phyloP scores from a whole-genome alignment of 1,140 invertebrate species.

The Bombus confusus region DNA sequence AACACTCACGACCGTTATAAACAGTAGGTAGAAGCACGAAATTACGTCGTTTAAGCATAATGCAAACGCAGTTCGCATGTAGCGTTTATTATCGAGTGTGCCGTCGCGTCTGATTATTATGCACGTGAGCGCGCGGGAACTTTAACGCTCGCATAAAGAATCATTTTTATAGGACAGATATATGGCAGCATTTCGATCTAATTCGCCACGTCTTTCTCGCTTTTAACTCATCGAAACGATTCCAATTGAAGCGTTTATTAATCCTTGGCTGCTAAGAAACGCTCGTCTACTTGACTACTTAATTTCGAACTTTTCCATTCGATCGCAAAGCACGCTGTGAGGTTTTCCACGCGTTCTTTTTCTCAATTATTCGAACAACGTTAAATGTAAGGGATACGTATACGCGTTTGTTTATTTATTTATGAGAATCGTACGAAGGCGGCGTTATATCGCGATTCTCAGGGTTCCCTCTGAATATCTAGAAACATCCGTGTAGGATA shows the following conservation, averaged over 20 bases:
- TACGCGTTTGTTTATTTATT: background rate
- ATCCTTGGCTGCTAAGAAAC: background rate
- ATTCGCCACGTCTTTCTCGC: background rate
- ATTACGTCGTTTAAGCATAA: conserved; percentile 63
- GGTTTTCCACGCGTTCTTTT: no score
- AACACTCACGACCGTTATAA: conserved; percentile 50
- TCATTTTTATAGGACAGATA: conserved; percentile 15
- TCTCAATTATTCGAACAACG: background rate
- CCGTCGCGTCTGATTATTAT: conserved; percentile 34
- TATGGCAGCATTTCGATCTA: background rate
- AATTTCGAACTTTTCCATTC: background rate
- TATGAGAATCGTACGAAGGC: no score
- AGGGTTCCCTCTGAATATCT: background rate
- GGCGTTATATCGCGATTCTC: no score
- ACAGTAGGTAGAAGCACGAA: conserved; percentile 40
- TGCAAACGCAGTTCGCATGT: conserved; percentile 37
- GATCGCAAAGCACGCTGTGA: background rate
- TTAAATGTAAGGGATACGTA: background rate
- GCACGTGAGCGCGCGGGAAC: conserved; percentile 1
- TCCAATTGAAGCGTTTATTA: background rate
- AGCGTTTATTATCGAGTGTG: conserved; percentile 47
- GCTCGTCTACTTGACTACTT: background rate
- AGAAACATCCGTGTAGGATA: no score
- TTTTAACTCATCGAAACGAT: background rate
- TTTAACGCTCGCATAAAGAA: conserved; percentile 40